Conservation (phyloP, 1,140 invertebrate species). For the Druon quercuslanigerum region DNA sequence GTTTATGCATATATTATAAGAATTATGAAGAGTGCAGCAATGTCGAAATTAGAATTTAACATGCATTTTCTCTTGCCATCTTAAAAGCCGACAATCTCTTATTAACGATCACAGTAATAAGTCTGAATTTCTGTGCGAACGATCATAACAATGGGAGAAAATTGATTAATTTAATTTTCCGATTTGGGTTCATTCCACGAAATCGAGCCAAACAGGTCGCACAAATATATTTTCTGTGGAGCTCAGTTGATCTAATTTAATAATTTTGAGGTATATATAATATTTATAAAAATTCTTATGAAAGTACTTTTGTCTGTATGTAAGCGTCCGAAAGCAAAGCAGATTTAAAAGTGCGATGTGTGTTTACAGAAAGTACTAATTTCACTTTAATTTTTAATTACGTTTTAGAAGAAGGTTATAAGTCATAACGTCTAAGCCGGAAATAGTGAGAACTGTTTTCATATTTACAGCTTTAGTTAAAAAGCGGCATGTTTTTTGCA, state of each 20-base stretch:
- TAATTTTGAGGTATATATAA: background rate
- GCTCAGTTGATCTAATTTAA: background rate
- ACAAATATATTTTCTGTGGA: background rate
- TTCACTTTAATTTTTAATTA: background rate
- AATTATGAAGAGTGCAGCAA: too few species aligned
- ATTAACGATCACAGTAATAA: too few species aligned
- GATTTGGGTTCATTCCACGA: background rate
- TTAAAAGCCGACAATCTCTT: too few species aligned
- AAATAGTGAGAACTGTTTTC: background rate
- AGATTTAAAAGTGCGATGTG: background rate
- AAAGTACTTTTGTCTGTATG: slow-evolving; percentile 7
- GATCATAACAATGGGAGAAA: too few species aligned
- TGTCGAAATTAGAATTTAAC: too few species aligned
- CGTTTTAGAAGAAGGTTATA: background rate
- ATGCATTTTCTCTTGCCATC: too few species aligned
- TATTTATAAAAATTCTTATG: background rate
- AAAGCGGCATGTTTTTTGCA: too few species aligned
- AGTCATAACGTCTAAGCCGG: slow-evolving; percentile 7
- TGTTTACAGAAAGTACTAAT: background rate
- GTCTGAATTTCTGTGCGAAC: too few species aligned
- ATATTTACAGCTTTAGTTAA: too few species aligned
- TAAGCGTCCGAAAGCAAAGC: background rate
- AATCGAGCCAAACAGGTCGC: background rate
- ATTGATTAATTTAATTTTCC: background rate
- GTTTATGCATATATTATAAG: too few species aligned